Evolutionary conservation across 2,113 vertebrate genomes (phyloP), one percentile per base, ranked within the genome.

Genomic region (Mirza zaza): DNA sequence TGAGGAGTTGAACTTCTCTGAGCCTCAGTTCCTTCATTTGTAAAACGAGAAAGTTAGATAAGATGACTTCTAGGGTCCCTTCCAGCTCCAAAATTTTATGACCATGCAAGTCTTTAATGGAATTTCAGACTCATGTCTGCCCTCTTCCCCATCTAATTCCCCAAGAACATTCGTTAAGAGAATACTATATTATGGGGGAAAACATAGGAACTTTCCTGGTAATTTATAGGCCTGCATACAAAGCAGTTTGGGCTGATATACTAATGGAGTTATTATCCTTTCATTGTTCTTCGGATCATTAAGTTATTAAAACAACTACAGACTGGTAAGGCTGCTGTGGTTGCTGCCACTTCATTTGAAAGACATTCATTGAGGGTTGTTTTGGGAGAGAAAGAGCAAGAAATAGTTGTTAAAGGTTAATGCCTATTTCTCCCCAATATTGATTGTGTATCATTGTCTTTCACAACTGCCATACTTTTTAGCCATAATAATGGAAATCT

Each of bases 271-370:
- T 39, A 36, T 73, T 20, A 76, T 48, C n/a, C 55, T 17, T 7
- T 70, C 52, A 34, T 61, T 20, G 8, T 63, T 94, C 70, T 96
- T 83, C 50, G 86, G 65, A 63, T 94, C 79, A 81, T 68, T 67
- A 94, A 25, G 29, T 89, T 76, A 84, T 75, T 85, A 92, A 96
- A 94, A 63, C 79, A 85, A 81, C 57, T 76, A 23, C 25, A 68
- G 29, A 59, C 10, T 32, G 77, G 10, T 8, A 14, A 48, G 71
- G 17, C 57, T 79, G 34, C 25, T 68, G 61, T 71, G 52, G 11
- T 50, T 84, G 59, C 27, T 52, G 88, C 29, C 39, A 27, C 23
- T 76, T 77, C 14, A 71, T 87, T 52, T 20, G 59, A 61, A 84
- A 95, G 63, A 95, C 39, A 67, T 73, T 83, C 67, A 83, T 68